Conservation (phyloP, 2,888 invertebrate genomes). For the Cheilosia variabilis region DNA sequence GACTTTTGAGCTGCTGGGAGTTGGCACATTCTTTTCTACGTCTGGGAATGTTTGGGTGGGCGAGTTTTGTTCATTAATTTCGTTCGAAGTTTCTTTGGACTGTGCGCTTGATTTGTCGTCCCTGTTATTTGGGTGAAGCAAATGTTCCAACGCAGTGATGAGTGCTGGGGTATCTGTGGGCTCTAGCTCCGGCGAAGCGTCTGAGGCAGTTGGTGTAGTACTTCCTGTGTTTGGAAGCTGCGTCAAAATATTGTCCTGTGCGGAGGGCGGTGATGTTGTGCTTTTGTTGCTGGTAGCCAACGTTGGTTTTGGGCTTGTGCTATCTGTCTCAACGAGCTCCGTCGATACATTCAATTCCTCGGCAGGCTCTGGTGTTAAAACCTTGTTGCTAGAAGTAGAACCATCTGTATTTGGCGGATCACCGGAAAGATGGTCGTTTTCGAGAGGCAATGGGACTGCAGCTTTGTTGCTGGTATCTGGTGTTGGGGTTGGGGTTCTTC, state of each 20-base stretch:
- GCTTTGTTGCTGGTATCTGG: background rate
- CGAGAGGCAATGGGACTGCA: too few species aligned
- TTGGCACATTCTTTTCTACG: background rate
- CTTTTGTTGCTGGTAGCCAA: too few species aligned
- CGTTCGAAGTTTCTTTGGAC: background rate
- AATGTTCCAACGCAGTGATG: background rate
- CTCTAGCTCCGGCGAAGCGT: too few species aligned
- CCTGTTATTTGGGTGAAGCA: background rate
- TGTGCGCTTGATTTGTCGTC: background rate
- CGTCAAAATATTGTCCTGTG: too few species aligned
- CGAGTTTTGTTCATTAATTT: background rate
- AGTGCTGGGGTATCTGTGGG: background rate
- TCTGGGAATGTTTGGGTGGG: slow-evolving; percentile 10
- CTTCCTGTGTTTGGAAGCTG: too few species aligned
- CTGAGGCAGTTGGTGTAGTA: too few species aligned
- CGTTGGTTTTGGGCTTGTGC: background rate
- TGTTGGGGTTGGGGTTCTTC: background rate
- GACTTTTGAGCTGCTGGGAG: background rate
- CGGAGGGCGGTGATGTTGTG: too few species aligned
- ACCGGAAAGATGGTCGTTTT: too few species aligned
- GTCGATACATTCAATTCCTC: background rate
- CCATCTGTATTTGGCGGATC: too few species aligned
- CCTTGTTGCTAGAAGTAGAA: too few species aligned
- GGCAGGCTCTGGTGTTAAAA: too few species aligned
- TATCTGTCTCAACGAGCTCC: background rate